A percentile compares a stretch with the other conserved stretches of the same genome.
phyloP scores from a whole-genome alignment of 1,140 invertebrate genomes.

The Stegodyphus dumicola region DNA sequence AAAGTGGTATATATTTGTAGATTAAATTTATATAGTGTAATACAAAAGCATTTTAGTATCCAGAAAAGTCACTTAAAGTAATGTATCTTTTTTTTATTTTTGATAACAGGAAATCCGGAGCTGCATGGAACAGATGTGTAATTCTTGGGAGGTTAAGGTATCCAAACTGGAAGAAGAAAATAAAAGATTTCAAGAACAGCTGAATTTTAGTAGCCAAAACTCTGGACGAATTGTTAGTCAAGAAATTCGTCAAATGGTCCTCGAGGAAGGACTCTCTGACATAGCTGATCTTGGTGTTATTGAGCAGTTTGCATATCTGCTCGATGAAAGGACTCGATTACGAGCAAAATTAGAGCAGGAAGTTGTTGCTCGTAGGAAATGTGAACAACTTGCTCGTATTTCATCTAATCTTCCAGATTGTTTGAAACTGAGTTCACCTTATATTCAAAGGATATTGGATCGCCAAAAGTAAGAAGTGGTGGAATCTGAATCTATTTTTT shows the following conservation, averaged over 20 bases:
- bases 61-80: no score
- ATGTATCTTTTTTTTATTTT: background rate
- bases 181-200: slow-evolving; percentile 47
- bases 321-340: slow-evolving; percentile 45
- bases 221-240: slow-evolving; percentile 43
- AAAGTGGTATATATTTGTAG: no score
- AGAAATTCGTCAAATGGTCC: slow-evolving; percentile 47
- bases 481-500: background rate
- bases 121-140: slow-evolving; percentile 64
- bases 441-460: slow-evolving; percentile 58
- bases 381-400: slow-evolving; percentile 56
- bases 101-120: slow-evolving; percentile 63
- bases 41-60: no score
- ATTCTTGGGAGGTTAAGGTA: slow-evolving; percentile 59
- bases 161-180: slow-evolving; percentile 61
- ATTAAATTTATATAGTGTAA: no score
- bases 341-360: slow-evolving; percentile 61
- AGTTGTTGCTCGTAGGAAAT: slow-evolving; percentile 29
- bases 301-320: slow-evolving; percentile 54
- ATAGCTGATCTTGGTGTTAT: slow-evolving; percentile 29
- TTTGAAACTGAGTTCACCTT: slow-evolving; percentile 59
- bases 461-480: slow-evolving; percentile 51
- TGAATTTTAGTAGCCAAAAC: slow-evolving; percentile 48
- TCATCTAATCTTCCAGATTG: slow-evolving; percentile 61
- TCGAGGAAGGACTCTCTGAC: slow-evolving; percentile 45